phyloP scores from a whole-genome alignment of 2,888 invertebrate genomes.

The Nasonia oneida region DNA sequence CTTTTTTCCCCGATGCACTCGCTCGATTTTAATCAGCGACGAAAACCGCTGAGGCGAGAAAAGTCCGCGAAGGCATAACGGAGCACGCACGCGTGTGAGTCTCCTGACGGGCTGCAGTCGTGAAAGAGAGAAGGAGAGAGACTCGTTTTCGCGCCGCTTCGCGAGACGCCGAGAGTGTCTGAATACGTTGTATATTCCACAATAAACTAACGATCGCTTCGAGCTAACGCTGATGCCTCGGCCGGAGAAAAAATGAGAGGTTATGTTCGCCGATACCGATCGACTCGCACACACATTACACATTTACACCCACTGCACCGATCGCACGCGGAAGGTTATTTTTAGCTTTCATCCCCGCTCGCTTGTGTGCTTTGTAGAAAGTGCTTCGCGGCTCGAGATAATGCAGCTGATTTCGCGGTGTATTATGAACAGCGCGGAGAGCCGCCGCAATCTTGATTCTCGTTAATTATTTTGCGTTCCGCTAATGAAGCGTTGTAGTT shows the following conservation, averaged over 20 bases:
- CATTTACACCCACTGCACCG: neutral
- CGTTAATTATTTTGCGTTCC: slow-evolving; percentile 5
- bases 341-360: neutral
- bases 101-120: neutral
- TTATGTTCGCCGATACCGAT: neutral
- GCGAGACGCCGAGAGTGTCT: slow-evolving; percentile 48
- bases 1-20: neutral
- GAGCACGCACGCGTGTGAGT: neutral
- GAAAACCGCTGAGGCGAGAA: neutral
- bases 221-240: neutral
- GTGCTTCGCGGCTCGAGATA: neutral
- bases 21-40: neutral
- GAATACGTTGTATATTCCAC: slow-evolving; percentile 40
- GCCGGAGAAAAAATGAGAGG: neutral
- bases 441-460: slow-evolving; percentile 15
- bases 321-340: slow-evolving; percentile 12
- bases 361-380: neutral
- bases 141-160: slow-evolving; percentile 36
- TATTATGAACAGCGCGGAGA: neutral
- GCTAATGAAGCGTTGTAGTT: slow-evolving; percentile 21
- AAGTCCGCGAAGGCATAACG: neutral
- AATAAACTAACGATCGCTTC: slow-evolving; percentile 10
- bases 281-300: too few relatives aligned
- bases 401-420: slow-evolving; percentile 12
- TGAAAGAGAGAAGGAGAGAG: neutral